Evolutionary conservation across 2,113 vertebrate species (phyloP).

Genomic region (Pipra filicauda): DNA sequence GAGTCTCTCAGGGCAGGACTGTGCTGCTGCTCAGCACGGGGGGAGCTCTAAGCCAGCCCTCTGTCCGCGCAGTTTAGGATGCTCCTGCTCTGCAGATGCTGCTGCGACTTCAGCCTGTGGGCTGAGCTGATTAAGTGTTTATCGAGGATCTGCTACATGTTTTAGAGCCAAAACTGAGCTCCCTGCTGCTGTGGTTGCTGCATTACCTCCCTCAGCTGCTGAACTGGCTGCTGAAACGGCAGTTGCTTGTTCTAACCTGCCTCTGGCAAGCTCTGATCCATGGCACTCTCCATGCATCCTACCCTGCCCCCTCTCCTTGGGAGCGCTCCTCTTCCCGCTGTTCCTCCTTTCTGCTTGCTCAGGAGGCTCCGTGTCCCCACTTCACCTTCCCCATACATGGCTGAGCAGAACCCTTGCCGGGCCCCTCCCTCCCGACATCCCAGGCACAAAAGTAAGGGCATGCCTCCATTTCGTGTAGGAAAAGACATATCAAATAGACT

Average conservation of each 20-base stretch:
- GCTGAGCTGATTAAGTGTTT: background rate
- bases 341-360: background rate
- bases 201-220: background rate
- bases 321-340: background rate
- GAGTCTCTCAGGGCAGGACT: background rate
- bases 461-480: background rate
- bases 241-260: background rate
- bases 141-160: background rate
- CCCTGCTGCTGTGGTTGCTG: background rate
- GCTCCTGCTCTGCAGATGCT: background rate
- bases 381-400: background rate
- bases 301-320: background rate
- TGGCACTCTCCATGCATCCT: background rate
- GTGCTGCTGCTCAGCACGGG: background rate
- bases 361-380: background rate
- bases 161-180: background rate
- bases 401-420: background rate
- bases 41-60: background rate
- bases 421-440: background rate
- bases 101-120: background rate
- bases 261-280: background rate
- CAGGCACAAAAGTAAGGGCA: background rate
- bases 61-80: background rate
- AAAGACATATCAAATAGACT: fast-evolving
- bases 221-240: background rate